These are phyloP conservation scores for Pimpla rufipes DNA, from an alignment of 2,888 invertebrate genomes.

Conservation along the genomic window DNA sequence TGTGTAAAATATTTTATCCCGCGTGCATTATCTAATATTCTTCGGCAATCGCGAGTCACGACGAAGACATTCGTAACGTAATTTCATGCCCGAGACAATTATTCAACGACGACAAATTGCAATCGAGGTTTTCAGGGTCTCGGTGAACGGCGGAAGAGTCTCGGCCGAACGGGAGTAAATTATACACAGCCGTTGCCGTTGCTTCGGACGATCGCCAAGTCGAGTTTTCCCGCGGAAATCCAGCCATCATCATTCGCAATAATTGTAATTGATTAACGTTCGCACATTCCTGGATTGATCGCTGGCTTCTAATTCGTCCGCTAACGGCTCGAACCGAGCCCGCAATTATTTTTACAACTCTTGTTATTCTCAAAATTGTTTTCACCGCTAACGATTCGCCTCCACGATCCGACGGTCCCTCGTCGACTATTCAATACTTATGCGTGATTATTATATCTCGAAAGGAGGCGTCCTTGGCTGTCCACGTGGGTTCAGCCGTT, in stretches of 20 bases:
- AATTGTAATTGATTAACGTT: neutral
- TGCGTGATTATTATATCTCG: neutral
- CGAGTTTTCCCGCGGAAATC: neutral
- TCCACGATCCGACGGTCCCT: neutral
- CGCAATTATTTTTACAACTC: neutral
- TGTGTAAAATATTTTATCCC: too few relatives aligned
- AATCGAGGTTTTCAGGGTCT: slow-evolving; percentile 44
- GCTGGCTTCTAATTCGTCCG: neutral
- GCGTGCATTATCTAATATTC: neutral
- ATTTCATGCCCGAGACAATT: slow-evolving; percentile 21
- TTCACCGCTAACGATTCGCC: neutral
- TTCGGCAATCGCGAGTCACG: neutral
- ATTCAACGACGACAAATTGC: slow-evolving; percentile 7
- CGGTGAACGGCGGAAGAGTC: slow-evolving; percentile 27
- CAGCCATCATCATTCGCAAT: neutral
- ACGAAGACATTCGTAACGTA: neutral
- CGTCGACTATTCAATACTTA: neutral
- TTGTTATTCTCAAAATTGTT: neutral
- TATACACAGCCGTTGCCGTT: neutral
- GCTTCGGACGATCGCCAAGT: neutral
- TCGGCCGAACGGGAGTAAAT: slow-evolving; percentile 33
- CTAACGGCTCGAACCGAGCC: neutral
- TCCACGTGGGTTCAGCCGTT: neutral
- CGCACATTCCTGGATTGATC: neutral
- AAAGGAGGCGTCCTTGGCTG: slow-evolving; percentile 10